phyloP scores from a whole-genome alignment of 2,888 invertebrate species.

The Isoperla grammatica region DNA sequence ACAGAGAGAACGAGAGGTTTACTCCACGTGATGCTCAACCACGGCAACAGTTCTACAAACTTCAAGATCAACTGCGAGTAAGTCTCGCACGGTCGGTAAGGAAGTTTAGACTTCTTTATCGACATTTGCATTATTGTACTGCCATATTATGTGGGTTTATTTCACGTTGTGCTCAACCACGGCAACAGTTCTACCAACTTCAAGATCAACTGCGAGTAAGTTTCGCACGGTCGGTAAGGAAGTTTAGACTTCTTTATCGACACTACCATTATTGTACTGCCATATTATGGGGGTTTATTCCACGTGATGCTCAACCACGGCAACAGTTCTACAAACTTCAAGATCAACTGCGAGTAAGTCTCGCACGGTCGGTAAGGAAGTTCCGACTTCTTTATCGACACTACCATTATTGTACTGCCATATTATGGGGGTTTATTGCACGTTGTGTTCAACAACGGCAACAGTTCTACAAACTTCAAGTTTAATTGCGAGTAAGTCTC shows the following conservation, averaged over 20 bases:
- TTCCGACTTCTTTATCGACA: neutral
- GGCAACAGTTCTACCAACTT: conserved; percentile 44
- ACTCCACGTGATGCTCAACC: conserved; percentile 43
- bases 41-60: conserved; percentile 42
- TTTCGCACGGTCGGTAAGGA: conserved; percentile 31
- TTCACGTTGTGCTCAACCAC: conserved; percentile 44
- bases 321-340: conserved; percentile 43
- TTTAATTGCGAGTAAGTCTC: conserved; percentile 51
- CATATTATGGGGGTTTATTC: no score
- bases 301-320: conserved; percentile 43
- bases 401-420: no score
- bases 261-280: no score
- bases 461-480: conserved; percentile 43
- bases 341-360: conserved; percentile 50
- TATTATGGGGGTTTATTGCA: conserved; percentile 48
- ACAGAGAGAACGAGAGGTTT: conserved; percentile 45
- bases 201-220: conserved; percentile 49
- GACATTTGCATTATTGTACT: no score
- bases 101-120: neutral
- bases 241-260: neutral
- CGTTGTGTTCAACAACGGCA: conserved; percentile 43
- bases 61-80: conserved; percentile 50
- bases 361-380: conserved; percentile 9
- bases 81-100: conserved; percentile 39
- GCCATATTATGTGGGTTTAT: no score